Base-by-base conservation (phyloP, 2,888 invertebrate genomes). In the Lochmaea capreae region DNA sequence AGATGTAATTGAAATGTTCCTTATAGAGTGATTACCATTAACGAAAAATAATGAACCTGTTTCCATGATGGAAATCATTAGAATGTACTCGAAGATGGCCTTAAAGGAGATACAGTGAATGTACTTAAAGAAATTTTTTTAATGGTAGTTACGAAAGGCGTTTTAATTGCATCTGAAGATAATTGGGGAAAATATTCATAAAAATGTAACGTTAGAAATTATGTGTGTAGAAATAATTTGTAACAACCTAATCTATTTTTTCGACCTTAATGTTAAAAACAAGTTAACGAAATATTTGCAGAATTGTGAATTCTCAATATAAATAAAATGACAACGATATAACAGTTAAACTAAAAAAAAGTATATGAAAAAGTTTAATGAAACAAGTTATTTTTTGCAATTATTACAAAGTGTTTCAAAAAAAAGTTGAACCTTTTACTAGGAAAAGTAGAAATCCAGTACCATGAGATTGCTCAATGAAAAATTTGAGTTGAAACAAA, bases 1-100 rank as follows among this genome's bases (percentile, higher is more conserved):
- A 46, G 46, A 59, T 67, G 67, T 26, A 67, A 67, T 67, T 43
- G 42, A 57, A 54, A 54, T 42, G 39, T 18, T 39, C 39, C 43
- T 43, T 43, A 61, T 61, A 61, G 9, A 61, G 61, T 39, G 33
- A 61, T 61, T 39, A 61, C n/a, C 61, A 61, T 61, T 61, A 61
- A 61, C 33, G 61, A 39, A 39, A 61, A 26, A 39, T 61, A 61
- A 61, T n/a, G 61, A 61, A 61, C 61, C 39, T 8, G 33, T 61
- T 49, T 49, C 49, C 49, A 49, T n/a, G 49, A 49, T 49, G n/a
- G 49, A 14, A 49, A 49, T 49, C n/a, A 49, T 49, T 49, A n/a
- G 49, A n/a, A 49, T n/a, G 49, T 49, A 49, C 49, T 49, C 8
- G 22, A 58, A 61, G 14, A n/a, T 39, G 9, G 16, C 61, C n/a